Evolutionary conservation across 1,140 invertebrate species (phyloP).

Genomic region (Drosophila kurseongensis): DNA sequence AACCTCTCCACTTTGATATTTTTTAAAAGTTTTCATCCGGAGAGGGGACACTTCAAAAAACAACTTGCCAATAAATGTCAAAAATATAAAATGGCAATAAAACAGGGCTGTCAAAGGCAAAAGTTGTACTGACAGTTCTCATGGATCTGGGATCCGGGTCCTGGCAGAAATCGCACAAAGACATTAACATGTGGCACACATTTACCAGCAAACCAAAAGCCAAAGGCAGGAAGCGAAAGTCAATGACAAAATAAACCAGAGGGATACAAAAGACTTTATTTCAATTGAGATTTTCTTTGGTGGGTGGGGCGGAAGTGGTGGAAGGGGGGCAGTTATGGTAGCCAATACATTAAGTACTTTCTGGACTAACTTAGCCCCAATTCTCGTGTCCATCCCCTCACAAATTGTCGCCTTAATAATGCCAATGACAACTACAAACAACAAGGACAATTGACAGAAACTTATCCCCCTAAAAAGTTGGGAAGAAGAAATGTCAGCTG

Average conservation of each 20-base stretch:
- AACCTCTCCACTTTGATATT: background rate
- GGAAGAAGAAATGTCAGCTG: constrained; percentile 16
- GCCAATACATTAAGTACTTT: constrained; percentile 59
- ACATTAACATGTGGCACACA: constrained; percentile 64
- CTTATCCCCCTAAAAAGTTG: constrained; percentile 2
- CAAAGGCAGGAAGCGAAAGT: constrained; percentile 44
- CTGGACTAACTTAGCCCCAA: constrained; percentile 25
- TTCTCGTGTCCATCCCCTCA: constrained; percentile 5
- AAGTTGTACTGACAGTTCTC: constrained; percentile 43
- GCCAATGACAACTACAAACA: constrained; percentile 54
- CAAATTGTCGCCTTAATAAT: constrained; percentile 58
- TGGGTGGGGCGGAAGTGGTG: background rate
- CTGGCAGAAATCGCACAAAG: constrained; percentile 42
- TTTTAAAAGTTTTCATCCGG: background rate
- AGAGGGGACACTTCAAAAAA: constrained; percentile 47
- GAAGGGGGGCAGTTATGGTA: constrained; percentile 1
- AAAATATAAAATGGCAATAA: constrained; percentile 61
- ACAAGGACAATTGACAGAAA: constrained; percentile 22
- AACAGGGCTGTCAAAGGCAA: constrained; percentile 53
- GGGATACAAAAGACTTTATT: constrained; percentile 48
- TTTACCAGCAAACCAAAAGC: constrained; percentile 48
- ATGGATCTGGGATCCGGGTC: background rate
- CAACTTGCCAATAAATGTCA: constrained; percentile 61
- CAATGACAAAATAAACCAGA: constrained; percentile 42
- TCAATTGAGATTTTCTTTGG: constrained; percentile 24